These are phyloP conservation scores for Rhabdomys dilectus DNA, from an alignment of 2,113 vertebrate genomes.

Conservation along the genomic window DNA sequence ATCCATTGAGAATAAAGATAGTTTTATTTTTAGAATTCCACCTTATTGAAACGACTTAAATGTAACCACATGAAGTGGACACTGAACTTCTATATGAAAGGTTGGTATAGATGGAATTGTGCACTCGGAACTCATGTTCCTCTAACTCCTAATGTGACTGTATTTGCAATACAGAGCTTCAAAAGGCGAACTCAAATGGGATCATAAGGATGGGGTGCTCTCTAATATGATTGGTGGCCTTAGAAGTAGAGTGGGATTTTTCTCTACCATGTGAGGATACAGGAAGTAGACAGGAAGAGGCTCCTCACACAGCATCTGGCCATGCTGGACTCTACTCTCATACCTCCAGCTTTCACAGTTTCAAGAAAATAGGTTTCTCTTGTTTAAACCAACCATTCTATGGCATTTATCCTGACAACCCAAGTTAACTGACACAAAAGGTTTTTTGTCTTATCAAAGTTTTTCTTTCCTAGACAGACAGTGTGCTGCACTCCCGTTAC, in stretches of 20 bases:
- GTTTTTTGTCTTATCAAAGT: slow-evolving; percentile 46
- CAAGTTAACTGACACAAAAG: neutral
- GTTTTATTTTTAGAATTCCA: slow-evolving; percentile 64
- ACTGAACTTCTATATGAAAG: neutral
- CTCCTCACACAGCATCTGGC: neutral
- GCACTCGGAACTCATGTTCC: neutral
- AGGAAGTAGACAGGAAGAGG: neutral
- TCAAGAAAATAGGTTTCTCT: slow-evolving; percentile 7
- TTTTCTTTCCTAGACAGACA: neutral
- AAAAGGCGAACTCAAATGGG: neutral
- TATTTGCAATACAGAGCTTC: slow-evolving; percentile 1
- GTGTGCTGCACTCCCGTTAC: neutral
- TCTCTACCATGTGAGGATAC: neutral
- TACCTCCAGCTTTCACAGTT: slow-evolving; percentile 12
- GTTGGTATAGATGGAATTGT: slow-evolving; percentile 10
- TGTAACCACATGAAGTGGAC: neutral
- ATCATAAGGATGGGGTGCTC: neutral
- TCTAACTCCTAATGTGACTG: neutral
- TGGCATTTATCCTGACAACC: slow-evolving; percentile 15
- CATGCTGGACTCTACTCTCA: neutral
- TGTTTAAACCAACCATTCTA: neutral
- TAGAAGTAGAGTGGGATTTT: neutral
- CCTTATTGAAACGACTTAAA: neutral
- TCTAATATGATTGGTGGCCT: neutral
- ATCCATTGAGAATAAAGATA: neutral